Evolutionary conservation across 2,113 vertebrate genomes (phyloP).

Genomic region (Cepphus grylle): DNA sequence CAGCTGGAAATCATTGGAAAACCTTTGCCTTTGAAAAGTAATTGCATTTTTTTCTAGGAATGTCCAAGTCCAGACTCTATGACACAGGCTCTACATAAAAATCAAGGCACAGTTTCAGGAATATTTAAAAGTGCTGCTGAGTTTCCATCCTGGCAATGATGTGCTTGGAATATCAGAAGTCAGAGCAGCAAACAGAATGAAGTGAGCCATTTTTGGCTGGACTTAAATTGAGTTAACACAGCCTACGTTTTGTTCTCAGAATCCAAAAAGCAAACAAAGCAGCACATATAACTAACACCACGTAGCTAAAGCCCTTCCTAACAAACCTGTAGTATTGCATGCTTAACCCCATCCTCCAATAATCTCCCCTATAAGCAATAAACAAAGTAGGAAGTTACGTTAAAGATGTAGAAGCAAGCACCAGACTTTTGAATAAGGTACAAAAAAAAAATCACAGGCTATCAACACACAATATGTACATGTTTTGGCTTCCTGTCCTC

Average conservation of each 20-base stretch:
- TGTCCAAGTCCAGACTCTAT: neutral
- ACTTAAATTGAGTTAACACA: neutral
- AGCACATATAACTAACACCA: neutral
- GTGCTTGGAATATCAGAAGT: neutral
- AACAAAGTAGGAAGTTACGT: neutral
- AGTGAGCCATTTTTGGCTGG: neutral
- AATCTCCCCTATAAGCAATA: neutral
- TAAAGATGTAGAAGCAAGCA: neutral
- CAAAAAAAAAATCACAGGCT: neutral
- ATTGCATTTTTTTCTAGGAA: neutral
- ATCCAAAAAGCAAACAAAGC: neutral
- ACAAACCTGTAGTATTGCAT: neutral
- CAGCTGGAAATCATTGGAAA: neutral
- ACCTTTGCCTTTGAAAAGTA: neutral
- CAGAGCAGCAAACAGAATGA: neutral
- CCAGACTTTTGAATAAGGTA: neutral
- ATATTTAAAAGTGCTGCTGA: neutral
- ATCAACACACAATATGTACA: neutral
- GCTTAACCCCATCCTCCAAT: neutral
- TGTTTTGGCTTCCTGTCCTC: neutral
- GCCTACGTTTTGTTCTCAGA: neutral
- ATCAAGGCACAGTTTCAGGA: neutral
- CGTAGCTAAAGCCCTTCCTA: neutral
- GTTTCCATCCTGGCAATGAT: neutral
- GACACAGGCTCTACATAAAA: neutral